phyloP scores from a whole-genome alignment of 2,113 vertebrate species.

The Nanorana parkeri region DNA sequence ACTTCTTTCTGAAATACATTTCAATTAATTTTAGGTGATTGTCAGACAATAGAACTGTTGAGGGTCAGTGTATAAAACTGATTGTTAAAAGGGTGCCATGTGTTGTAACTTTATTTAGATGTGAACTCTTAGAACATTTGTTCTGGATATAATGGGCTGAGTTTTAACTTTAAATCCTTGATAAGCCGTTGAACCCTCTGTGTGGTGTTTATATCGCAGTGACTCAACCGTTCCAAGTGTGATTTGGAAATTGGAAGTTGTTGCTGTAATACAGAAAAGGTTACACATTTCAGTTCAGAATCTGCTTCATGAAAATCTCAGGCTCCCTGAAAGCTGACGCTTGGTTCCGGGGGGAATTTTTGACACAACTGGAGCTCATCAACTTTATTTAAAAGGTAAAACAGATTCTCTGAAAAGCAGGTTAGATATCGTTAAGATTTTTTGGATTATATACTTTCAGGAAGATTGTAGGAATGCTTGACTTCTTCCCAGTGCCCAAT shows the following conservation, averaged over 20 bases:
- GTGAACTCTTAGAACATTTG: not conserved
- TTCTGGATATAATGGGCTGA: conserved; percentile 25
- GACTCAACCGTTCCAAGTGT: conserved; percentile 37
- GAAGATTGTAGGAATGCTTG: too few relatives aligned
- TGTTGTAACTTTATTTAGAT: conserved; percentile 45
- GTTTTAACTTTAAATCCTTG: conserved; percentile 32
- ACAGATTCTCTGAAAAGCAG: not conserved
- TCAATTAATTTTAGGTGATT: not conserved
- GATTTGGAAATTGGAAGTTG: conserved; percentile 31
- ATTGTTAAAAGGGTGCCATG: not conserved
- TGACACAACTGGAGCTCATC: not conserved
- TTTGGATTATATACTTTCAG: too few relatives aligned
- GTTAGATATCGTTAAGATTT: too few relatives aligned
- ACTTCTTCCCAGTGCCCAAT: too few relatives aligned
- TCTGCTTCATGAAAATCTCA: not conserved
- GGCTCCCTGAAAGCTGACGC: not conserved
- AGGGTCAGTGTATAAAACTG: not conserved
- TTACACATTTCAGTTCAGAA: conserved; percentile 24
- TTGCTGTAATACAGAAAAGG: conserved; percentile 31
- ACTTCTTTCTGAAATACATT: too few relatives aligned
- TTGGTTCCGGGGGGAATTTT: not conserved
- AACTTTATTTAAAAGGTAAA: not conserved
- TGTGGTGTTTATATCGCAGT: conserved; percentile 41
- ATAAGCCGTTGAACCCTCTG: conserved; percentile 29
- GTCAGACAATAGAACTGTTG: not conserved